Evolutionary conservation across 2,797 vertebrate species (phyloP), one percentile per base, ranked within the genome.

Genomic region (Falco berigora): DNA sequence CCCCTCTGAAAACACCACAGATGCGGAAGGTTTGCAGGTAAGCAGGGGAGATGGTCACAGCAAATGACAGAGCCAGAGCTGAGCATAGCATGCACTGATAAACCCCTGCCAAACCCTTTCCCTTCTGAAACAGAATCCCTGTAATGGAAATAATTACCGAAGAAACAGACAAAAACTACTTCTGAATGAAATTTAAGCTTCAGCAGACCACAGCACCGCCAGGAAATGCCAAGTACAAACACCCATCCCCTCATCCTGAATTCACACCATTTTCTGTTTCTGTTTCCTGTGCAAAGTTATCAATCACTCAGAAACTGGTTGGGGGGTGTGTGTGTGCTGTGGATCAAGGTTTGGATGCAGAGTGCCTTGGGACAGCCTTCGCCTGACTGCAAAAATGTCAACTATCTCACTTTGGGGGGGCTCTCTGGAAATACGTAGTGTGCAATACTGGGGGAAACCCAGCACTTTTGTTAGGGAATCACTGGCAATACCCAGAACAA

Each of bases 241-340:
- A 78, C 68, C 89, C 55, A 59, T 84, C 77, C 44, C 71, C 88
- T 86, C 90, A 88, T 95, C 95, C 86, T 93, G 66, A 73, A 84
- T 88, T 95, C 94, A 94, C 94, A 95, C 95, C 93, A 58, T 79
- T 87, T 88, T 95, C 74, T 94, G 82, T 90, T 92, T 94, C 93
- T 94, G 82, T 90, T 92, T 94, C 93, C 93, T 90, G 76, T 75
- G 82, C 73, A 73, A 88, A 95, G 79, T 91, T 81, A 88, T 75
- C 75, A 52, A 7, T 90, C 66, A 66, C 75, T 73, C 47, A 38
- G 69, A 81, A 92, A 59, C 25, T 64, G 67, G 40, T 40, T 40
- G 13, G 25, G 5, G 18, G 14, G 13, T 7, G 21, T 7, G 22
- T 13, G 24, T 5, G 12, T 4, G 23, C 22, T 50, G 32, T n/a